Base-by-base conservation (phyloP, 1,140 invertebrate genomes). In the Caenorhabditis latens region DNA sequence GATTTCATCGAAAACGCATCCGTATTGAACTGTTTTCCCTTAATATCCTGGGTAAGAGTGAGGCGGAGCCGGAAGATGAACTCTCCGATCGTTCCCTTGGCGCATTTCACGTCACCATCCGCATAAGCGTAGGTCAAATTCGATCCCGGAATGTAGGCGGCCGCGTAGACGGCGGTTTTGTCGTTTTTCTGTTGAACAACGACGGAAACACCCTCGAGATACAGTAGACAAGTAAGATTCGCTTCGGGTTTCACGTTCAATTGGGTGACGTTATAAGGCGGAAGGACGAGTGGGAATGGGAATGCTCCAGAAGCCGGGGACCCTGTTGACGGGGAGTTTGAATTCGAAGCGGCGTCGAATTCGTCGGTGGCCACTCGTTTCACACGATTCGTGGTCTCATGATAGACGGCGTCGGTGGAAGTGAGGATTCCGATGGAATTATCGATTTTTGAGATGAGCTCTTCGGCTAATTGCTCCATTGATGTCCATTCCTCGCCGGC, bases 401-500 rank as follows among this genome's bases (percentile, higher is more conserved):
- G 46, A 43, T 50, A 32, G 40, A 85, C 84, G 16, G 46, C 84
- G 21, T 85, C 84, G 11, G 84, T 55, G 14, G 65, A 40, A 4
- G 58, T 63, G 65, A 75, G 16, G 21, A 85, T 53, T 5, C 48
- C 84, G 8, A 67, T 32, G 50, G 21, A 50, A 24, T 75, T 75
- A 53, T 63, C 84, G 48, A 84, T 42, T 40, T 50, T 67, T 16
- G 84, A 48, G 84, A 84, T 43, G 13, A 84, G 14, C 43, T 65
- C 42, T 42, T 53, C 53, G 42, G 85, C 65, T 14, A 86, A 46
- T 19, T 71, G 43, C 21, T 79, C 85, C 48, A 86, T 61, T 8
- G 65, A 75, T 6, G 85, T 58, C 85, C 85, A 86, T 50, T 86
- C 71, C 19, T 86, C 85, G 19, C 65, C 85, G 50, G 65, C 48